phyloP scores from a whole-genome alignment of 2,888 invertebrate genomes.

The Galeopsomyia nigrocyanea region DNA sequence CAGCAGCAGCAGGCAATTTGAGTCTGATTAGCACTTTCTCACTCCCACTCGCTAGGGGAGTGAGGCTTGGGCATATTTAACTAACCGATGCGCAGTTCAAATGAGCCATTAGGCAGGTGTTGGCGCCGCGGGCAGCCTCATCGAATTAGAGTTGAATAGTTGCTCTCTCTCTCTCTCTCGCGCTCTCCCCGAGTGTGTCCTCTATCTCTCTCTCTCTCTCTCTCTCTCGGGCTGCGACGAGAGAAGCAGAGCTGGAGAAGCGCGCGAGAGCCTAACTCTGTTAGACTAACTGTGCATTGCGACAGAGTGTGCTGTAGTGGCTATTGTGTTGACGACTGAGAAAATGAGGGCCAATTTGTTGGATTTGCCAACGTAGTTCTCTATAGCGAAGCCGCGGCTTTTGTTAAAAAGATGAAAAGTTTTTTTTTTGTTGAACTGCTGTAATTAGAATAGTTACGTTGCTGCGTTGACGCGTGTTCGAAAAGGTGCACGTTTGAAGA shows the following conservation, averaged over 20 bases:
- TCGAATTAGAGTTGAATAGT: constrained; percentile 61
- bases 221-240: constrained; percentile 19
- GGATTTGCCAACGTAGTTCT: too few species aligned
- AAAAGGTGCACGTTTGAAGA: too few species aligned
- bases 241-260: too few species aligned
- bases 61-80: constrained; percentile 56
- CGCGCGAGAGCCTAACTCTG: too few species aligned
- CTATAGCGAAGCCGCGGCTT: too few species aligned
- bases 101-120: constrained; percentile 62
- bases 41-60: constrained; percentile 33
- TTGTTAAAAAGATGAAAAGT: background rate
- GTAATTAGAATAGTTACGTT: background rate
- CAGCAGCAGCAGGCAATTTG: constrained; percentile 51
- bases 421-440: background rate
- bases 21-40: constrained; percentile 54
- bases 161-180: constrained; percentile 52
- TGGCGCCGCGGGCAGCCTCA: constrained; percentile 48
- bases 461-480: too few species aligned
- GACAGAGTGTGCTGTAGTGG: constrained; percentile 30
- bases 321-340: constrained; percentile 22
- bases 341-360: too few species aligned
- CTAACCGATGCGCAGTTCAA: constrained; percentile 60
- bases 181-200: background rate
- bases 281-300: too few species aligned
- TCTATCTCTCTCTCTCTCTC: constrained; percentile 47